These are phyloP conservation scores for Triplophysa siluroides DNA, from an alignment of 2,113 vertebrate genomes.

Conservation along the genomic window DNA sequence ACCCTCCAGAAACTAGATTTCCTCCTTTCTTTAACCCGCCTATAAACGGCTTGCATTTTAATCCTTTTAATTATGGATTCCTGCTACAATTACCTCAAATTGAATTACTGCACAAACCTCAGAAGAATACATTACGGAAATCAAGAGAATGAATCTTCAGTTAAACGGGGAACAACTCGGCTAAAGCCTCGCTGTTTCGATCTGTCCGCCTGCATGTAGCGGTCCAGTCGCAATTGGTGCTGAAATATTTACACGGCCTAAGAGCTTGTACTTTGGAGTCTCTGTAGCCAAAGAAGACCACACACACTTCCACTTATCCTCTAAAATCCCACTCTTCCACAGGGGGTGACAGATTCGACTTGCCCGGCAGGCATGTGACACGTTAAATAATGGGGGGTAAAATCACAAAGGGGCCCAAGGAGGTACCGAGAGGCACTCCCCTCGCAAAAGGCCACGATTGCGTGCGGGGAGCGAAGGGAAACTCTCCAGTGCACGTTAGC, in stretches of 20 bases:
- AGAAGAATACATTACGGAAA: slow-evolving; percentile 73
- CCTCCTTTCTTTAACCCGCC: slow-evolving; percentile 69
- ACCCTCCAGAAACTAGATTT: slow-evolving; percentile 54
- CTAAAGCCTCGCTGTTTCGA: slow-evolving; percentile 65
- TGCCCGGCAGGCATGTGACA: slow-evolving; percentile 75
- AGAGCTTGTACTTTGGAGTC: slow-evolving; percentile 63
- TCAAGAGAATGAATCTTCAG: slow-evolving; percentile 61
- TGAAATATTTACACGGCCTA: slow-evolving; percentile 74
- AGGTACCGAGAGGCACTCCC: slow-evolving; percentile 19
- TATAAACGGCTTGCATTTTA: slow-evolving; percentile 77
- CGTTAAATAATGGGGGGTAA: slow-evolving; percentile 68
- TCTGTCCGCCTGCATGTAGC: slow-evolving; percentile 60
- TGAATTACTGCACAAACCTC: slow-evolving; percentile 81
- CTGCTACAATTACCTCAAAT: slow-evolving; percentile 79
- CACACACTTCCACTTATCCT: slow-evolving; percentile 64
- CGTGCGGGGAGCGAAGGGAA: slow-evolving; percentile 55
- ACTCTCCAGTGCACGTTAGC: slow-evolving; percentile 53
- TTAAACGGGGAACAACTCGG: slow-evolving; percentile 61
- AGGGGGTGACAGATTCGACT: slow-evolving; percentile 68
- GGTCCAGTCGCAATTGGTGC: slow-evolving; percentile 52
- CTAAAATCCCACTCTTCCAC: slow-evolving; percentile 58
- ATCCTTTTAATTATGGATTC: slow-evolving; percentile 78
- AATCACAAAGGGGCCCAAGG: slow-evolving; percentile 15
- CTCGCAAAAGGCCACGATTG: slow-evolving; percentile 26
- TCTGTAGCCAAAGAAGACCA: slow-evolving; percentile 66